Evolutionary conservation across 2,797 vertebrate genomes (phyloP).

Genomic region (Tauraco hartlaubi): DNA sequence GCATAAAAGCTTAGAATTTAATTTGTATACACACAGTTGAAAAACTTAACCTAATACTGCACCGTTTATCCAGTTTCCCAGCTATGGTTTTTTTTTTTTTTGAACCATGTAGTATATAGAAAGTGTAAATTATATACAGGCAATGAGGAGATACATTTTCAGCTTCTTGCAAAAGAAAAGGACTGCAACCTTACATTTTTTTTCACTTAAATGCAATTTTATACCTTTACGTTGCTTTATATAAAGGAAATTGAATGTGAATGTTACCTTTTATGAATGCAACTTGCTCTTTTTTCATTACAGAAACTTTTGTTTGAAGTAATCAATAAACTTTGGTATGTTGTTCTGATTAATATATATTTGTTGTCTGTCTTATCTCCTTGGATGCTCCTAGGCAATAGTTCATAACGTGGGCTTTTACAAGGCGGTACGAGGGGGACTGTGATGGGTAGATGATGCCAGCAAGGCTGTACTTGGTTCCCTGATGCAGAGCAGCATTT

Average conservation of each 20-base stretch:
- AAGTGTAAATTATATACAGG: conserved; percentile 78
- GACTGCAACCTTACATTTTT: conserved; percentile 76
- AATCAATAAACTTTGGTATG: conserved; percentile 88
- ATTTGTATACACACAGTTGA: conserved; percentile 50
- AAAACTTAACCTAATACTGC: conserved; percentile 67
- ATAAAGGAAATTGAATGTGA: conserved; percentile 81
- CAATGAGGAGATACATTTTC: conserved; percentile 77
- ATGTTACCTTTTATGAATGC: conserved; percentile 85
- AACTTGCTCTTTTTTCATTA: conserved; percentile 84
- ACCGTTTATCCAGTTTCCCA: conserved; percentile 65
- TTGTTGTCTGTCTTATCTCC: not conserved
- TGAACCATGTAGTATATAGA: conserved; percentile 47
- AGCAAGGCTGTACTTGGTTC: rapidly evolving
- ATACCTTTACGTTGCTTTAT: conserved; percentile 82
- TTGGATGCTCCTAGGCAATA: not conserved
- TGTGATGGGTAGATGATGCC: rapidly evolving
- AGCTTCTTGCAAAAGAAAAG: conserved; percentile 65
- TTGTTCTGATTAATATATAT: conserved; percentile 76
- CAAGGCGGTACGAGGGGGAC: rapidly evolving
- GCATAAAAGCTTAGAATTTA: conserved; percentile 19
- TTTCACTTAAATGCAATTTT: conserved; percentile 82
- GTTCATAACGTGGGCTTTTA: not conserved
- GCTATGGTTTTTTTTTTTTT: conserved; percentile 58
- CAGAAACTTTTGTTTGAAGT: conserved; percentile 79
- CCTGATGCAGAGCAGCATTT: not conserved